These are phyloP conservation scores for Malurus splendens DNA, from an alignment of 2,797 vertebrate species.

Conservation along the genomic window DNA sequence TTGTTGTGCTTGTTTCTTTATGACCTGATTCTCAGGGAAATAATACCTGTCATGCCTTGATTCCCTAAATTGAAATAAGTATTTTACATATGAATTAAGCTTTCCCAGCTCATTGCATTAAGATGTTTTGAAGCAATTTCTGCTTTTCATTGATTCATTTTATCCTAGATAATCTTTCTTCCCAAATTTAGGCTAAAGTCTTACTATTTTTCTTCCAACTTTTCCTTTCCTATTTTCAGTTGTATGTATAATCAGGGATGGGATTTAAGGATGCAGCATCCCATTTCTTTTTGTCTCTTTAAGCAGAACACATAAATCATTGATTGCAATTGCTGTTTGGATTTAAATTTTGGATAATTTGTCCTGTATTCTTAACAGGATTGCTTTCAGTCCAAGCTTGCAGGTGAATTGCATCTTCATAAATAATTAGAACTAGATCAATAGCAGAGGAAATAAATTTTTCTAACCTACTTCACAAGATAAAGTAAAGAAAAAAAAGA, in stretches of 20 bases:
- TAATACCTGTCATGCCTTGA: neutral
- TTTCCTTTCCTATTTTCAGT: neutral
- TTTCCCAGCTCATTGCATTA: neutral
- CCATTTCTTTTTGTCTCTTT: neutral
- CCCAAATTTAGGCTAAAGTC: neutral
- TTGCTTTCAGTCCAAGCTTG: neutral
- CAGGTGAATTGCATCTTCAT: neutral
- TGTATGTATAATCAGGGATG: neutral
- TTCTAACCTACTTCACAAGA: neutral
- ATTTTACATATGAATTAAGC: neutral
- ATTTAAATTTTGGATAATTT: neutral
- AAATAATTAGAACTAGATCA: neutral
- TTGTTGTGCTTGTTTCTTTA: neutral
- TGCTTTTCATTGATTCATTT: neutral
- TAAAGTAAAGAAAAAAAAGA: neutral
- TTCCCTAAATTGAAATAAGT: neutral
- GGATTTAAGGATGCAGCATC: neutral
- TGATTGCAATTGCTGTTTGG: neutral
- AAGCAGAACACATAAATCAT: neutral
- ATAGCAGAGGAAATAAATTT: neutral
- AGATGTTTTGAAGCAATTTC: neutral
- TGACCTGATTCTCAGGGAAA: neutral
- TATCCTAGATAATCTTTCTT: neutral
- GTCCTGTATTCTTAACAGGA: neutral
- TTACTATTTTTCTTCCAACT: neutral